These are phyloP conservation scores for Drosophila quinaria DNA, from an alignment of 2,888 invertebrate species.

Conservation along the genomic window DNA sequence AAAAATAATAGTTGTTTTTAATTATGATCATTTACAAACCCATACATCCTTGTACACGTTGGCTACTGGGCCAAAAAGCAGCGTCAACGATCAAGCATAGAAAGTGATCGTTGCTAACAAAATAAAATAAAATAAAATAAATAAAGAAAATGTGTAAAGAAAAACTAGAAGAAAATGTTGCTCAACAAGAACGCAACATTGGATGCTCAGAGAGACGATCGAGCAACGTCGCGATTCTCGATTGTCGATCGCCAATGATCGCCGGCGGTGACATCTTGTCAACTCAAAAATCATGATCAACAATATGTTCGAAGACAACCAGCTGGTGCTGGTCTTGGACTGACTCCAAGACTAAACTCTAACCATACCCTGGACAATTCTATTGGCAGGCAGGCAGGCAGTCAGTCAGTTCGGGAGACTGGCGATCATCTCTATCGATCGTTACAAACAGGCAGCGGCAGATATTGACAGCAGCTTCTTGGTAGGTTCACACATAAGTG, in stretches of 20 bases:
- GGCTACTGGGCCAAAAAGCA: neutral
- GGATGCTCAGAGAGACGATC: conserved; percentile 70
- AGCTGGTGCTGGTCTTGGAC: neutral
- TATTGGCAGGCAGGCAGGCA: conserved; percentile 52
- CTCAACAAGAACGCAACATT: conserved; percentile 79
- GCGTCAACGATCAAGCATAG: conserved; percentile 55
- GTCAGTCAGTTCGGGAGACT: conserved; percentile 10
- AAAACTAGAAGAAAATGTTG: conserved; percentile 61
- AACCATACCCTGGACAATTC: conserved; percentile 59
- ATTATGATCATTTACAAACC: neutral
- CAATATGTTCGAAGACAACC: conserved; percentile 62
- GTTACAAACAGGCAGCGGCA: conserved; percentile 71
- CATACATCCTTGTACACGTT: neutral
- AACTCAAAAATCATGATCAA: conserved; percentile 82
- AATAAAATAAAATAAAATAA: conserved; percentile 16
- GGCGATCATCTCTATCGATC: conserved; percentile 77
- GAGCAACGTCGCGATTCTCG: conserved; percentile 42
- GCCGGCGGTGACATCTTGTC: conserved; percentile 81
- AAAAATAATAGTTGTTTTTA: too few relatives aligned
- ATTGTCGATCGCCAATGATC: conserved; percentile 38
- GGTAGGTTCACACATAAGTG: conserved; percentile 81
- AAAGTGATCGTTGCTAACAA: conserved; percentile 64
- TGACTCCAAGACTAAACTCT: neutral
- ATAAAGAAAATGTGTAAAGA: conserved; percentile 13
- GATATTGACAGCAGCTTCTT: conserved; percentile 77